Evolutionary conservation across 2,888 invertebrate species (phyloP).

Genomic region (Lithodes maja): DNA sequence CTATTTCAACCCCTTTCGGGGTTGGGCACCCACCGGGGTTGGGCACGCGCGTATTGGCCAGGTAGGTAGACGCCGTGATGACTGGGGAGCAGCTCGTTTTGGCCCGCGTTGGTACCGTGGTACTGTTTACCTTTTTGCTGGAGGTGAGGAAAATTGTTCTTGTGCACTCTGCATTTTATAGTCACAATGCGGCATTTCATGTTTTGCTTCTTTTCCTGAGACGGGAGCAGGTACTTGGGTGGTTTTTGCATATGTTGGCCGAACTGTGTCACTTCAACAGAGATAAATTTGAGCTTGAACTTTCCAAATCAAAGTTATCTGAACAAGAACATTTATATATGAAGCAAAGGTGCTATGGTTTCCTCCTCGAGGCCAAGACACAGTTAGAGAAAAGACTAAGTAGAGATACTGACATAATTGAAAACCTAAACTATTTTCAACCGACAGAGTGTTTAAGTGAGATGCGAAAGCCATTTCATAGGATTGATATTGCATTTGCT

Average conservation of each 20-base stretch:
- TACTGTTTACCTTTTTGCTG: no score
- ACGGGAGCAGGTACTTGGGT: no score
- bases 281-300: conserved; percentile 38
- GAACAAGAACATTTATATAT: conserved; percentile 40
- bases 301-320: conserved; percentile 7
- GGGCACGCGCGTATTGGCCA: background rate
- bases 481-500: conserved; percentile 31
- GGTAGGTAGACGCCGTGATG: no score
- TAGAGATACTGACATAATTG: conserved; percentile 32
- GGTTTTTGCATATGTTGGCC: no score
- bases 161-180: no score
- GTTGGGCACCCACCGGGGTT: no score
- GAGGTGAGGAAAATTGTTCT: no score
- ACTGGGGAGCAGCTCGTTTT: no score
- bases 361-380: conserved; percentile 45
- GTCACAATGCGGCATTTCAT: no score
- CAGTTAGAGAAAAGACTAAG: conserved; percentile 50
- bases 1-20: no score
- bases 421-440: conserved; percentile 34
- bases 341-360: conserved; percentile 49
- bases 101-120: no score
- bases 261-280: background rate
- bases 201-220: no score
- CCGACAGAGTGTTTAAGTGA: conserved; percentile 25
- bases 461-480: conserved; percentile 41